Evolutionary conservation across 2,888 invertebrate species (phyloP), one percentile per base, ranked within the genome.

Genomic region (Archips crataeganus): DNA sequence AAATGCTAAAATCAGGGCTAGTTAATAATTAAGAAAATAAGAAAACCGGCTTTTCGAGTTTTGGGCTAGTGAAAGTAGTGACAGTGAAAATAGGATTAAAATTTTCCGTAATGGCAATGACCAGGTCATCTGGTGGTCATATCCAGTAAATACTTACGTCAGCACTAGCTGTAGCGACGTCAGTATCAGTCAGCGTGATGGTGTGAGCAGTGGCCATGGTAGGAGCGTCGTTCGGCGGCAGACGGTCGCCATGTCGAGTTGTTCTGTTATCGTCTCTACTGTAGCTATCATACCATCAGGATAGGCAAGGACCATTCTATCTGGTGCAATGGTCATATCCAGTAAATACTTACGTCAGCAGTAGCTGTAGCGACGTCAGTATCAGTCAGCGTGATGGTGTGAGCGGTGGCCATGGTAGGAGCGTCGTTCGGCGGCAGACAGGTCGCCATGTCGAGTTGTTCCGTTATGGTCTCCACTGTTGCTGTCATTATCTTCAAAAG

Each of bases 271-370:
- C 54, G 98, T 98, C 95, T 98, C 98, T 83, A 98, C 98, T n/a
- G 98, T 98, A 36, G 98, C 98, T 80, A 98, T 98, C 97, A 98
- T 98, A n/a, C n/a, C n/a, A n/a, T n/a, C n/a, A n/a, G n/a, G n/a
- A n/a, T n/a, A n/a, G n/a, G n/a, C n/a, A n/a, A n/a, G n/a, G n/a
- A n/a, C n/a, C n/a, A n/a, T n/a, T n/a, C n/a, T n/a, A n/a, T n/a
- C n/a, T n/a, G n/a, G n/a, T n/a, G n/a, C n/a, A n/a, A n/a, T 6
- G 6, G 39, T 39, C 39, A 6, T 39, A 39, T 39, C 39, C 39
- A 4, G 5, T 39, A 4, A 6, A 45, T 36, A 87, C 90, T 90
- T 71, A 93, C 94, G 73, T 92, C 91, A 59, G 93, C 94, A 3
- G 94, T 93, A n/a, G 93, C 95, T 90, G 95, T 95, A 95, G 98